A percentile compares a stretch with the other conserved stretches of the same genome.
phyloP scores from a whole-genome alignment of 2,888 invertebrate genomes.

The Lobophora halterata region DNA sequence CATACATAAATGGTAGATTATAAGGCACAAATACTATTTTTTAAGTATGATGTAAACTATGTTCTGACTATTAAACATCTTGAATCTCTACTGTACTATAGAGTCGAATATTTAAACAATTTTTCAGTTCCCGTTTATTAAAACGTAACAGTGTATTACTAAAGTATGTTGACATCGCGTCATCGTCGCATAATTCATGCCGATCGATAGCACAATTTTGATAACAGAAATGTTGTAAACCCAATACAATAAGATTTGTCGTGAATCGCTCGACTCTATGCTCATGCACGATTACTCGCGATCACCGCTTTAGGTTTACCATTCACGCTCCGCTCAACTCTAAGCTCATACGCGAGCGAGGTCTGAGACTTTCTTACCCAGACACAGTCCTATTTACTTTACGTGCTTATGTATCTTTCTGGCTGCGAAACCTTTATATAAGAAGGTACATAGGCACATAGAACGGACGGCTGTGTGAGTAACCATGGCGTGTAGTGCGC shows the following conservation, averaged over 20 bases:
- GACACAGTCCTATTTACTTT: constrained; percentile 31
- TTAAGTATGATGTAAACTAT: too few relatives aligned
- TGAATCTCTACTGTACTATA: too few relatives aligned
- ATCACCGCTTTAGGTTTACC: constrained; percentile 15
- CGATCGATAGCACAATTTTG: too few relatives aligned
- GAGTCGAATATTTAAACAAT: too few relatives aligned
- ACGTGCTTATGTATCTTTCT: constrained; percentile 31
- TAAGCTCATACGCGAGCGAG: constrained; percentile 20
- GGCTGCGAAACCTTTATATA: constrained; percentile 31
- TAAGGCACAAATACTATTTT: too few relatives aligned
- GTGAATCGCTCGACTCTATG: constrained; percentile 8
- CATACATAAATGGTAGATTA: too few relatives aligned
- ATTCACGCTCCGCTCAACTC: constrained; percentile 24
- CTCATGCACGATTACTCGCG: constrained; percentile 8
- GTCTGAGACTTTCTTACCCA: constrained; percentile 24
- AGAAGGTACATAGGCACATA: constrained; percentile 29
- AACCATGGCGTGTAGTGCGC: constrained; percentile 28
- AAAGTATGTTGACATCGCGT: too few relatives aligned
- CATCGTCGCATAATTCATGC: too few relatives aligned
- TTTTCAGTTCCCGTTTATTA: too few relatives aligned
- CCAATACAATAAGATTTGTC: neutral
- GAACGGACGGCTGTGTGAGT: constrained; percentile 30
- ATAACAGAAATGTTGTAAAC: neutral
- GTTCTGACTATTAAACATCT: too few relatives aligned
- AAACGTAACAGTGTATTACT: too few relatives aligned